Conservation (phyloP, 2,888 invertebrate species). For the Mystacides longicornis region DNA sequence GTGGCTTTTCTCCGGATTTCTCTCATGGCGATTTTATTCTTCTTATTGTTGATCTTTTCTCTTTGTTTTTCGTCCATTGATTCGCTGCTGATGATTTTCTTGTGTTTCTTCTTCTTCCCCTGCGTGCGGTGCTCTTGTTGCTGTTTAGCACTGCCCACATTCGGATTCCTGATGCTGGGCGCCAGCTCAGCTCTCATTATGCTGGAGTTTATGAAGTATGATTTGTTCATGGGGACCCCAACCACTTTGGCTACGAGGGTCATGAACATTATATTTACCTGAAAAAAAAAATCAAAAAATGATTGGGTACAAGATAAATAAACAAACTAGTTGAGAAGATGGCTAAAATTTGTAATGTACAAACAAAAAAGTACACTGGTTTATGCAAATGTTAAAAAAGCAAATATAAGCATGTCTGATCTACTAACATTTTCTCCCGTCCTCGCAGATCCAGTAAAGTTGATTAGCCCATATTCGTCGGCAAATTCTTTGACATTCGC, state of each 20-base stretch:
- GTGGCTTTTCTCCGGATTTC: conserved; percentile 38
- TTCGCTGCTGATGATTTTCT: conserved; percentile 6
- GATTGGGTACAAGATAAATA: neutral
- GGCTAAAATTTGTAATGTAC: no score
- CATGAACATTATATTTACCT: conserved; percentile 60
- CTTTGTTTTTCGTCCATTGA: conserved; percentile 10
- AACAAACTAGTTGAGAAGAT: neutral
- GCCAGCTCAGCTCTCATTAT: conserved; percentile 59
- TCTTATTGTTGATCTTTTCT: conserved; percentile 28
- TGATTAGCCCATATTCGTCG: conserved; percentile 53
- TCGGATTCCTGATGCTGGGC: conserved; percentile 19
- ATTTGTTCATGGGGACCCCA: conserved; percentile 55
- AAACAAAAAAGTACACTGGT: no score
- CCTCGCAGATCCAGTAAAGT: conserved; percentile 60
- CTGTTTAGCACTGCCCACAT: neutral
- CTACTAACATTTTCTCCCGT: conserved; percentile 62
- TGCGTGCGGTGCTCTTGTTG: neutral
- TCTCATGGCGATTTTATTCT: conserved; percentile 35
- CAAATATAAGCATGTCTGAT: conserved; percentile 21
- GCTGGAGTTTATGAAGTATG: conserved; percentile 52
- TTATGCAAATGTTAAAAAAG: no score
- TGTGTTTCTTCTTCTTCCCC: neutral
- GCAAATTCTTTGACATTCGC: conserved; percentile 59
- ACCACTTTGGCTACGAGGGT: conserved; percentile 63
- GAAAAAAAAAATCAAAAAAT: conserved; percentile 27